Evolutionary conservation across 2,888 invertebrate species (phyloP).

Genomic region (Hesperia comma): DNA sequence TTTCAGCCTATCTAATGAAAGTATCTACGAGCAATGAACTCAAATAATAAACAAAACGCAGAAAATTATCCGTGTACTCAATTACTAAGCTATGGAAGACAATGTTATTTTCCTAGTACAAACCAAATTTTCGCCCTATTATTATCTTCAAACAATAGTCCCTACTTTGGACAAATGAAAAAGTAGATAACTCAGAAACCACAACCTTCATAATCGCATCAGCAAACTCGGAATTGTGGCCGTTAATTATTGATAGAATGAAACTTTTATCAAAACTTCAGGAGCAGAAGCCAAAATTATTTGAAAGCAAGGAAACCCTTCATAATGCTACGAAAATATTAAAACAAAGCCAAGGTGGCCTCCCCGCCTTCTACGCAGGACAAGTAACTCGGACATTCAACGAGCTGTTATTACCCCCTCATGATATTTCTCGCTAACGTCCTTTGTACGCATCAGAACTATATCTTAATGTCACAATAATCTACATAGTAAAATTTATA

Average conservation of each 20-base stretch:
- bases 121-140: constrained; percentile 14
- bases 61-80: too few relatives aligned
- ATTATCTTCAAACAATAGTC: constrained; percentile 27
- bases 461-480: too few relatives aligned
- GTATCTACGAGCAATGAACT: too few relatives aligned
- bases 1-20: too few relatives aligned
- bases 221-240: constrained; percentile 72
- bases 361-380: constrained; percentile 73
- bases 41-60: too few relatives aligned
- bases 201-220: constrained; percentile 81
- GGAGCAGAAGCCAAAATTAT: constrained; percentile 83
- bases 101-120: not conserved
- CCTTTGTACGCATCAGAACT: too few relatives aligned
- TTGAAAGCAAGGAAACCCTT: constrained; percentile 83
- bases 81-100: too few relatives aligned
- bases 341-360: constrained; percentile 83
- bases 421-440: not conserved
- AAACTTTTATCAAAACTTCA: constrained; percentile 85
- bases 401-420: constrained; percentile 54
- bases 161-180: constrained; percentile 49
- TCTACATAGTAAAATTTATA: too few relatives aligned
- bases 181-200: constrained; percentile 70
- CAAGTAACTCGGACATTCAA: constrained; percentile 57
- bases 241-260: constrained; percentile 84
- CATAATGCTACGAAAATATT: constrained; percentile 84